Evolutionary conservation across 2,113 vertebrate species (phyloP).

Genomic region (Megaceryle torquata): DNA sequence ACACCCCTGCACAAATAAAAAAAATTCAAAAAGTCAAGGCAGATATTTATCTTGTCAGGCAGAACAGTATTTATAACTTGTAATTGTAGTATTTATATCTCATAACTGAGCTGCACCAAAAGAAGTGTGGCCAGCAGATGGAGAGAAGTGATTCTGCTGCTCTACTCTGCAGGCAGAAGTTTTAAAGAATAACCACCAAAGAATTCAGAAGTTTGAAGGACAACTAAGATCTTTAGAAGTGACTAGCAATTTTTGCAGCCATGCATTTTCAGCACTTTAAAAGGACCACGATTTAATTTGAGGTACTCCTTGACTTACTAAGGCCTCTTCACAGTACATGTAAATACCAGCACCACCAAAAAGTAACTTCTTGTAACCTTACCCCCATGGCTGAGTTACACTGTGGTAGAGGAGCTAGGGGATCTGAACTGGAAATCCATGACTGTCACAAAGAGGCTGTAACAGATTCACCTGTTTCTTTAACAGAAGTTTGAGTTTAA

Average conservation of each 20-base stretch:
- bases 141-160: too few species aligned
- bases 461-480: background rate
- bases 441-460: background rate
- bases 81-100: too few species aligned
- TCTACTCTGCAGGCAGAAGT: background rate
- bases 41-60: background rate
- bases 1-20: background rate
- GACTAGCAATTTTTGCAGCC: background rate
- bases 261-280: background rate
- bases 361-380: background rate
- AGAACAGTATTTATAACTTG: background rate
- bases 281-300: fast-evolving
- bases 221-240: background rate
- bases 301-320: background rate
- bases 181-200: background rate
- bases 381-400: background rate
- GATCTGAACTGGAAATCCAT: background rate
- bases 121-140: too few species aligned
- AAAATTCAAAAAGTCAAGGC: background rate
- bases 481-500: background rate
- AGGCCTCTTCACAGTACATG: background rate
- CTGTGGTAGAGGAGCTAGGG: background rate
- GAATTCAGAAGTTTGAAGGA: background rate
- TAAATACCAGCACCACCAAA: background rate
- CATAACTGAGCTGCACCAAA: too few species aligned